Base-by-base conservation (phyloP, 2,888 invertebrate species). In the Neelides folsomi region DNA sequence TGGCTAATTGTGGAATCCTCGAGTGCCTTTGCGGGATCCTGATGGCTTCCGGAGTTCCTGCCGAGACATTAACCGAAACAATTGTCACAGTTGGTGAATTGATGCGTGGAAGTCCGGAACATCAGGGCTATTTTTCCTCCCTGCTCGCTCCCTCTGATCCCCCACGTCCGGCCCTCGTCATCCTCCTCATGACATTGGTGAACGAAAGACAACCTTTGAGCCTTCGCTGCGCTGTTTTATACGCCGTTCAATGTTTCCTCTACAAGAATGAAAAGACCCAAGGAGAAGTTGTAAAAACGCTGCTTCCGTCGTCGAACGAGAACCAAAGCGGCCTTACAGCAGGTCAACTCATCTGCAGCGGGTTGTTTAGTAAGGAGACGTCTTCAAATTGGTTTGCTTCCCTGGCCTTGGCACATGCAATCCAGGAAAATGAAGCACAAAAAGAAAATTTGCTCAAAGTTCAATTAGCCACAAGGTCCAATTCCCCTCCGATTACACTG, bases 181-280 rank as follows among this genome's bases (percentile, higher is more conserved):
- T 97, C 41, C 75, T 98, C 7, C 73, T 98, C 8, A 90, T 95
- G 87, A 94, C 95, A 0, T 95, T 98, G 93, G 90, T 93, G 6
- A 94, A 95, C 70, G 97, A 98, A 69, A 94, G 93, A 67, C 98
- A 98, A 69, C 86, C 93, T 0, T 86, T 97, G 68, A 73, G 74
- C 1, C 71, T 87, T 66, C 82, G 98, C 56, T 92, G 92, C 69
- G 87, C 97, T 1, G 93, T 97, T 2, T 79, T 98, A 1, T 98
- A 99, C 71, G 94, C 93, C 70, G 95, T 98, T 71, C 84, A 97
- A 74, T 93, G 92, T 69, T 98, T 86, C 70, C 74, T 98, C 8
- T 89, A 85, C 70, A 88, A 86, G 72, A 98, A 98, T 70, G 86
- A 89, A 68, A 76, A 80, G 27, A 87, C 87, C 2, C 93, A 94